phyloP scores from a whole-genome alignment of 2,888 invertebrate species.

The Flabesymbios commensalis region DNA sequence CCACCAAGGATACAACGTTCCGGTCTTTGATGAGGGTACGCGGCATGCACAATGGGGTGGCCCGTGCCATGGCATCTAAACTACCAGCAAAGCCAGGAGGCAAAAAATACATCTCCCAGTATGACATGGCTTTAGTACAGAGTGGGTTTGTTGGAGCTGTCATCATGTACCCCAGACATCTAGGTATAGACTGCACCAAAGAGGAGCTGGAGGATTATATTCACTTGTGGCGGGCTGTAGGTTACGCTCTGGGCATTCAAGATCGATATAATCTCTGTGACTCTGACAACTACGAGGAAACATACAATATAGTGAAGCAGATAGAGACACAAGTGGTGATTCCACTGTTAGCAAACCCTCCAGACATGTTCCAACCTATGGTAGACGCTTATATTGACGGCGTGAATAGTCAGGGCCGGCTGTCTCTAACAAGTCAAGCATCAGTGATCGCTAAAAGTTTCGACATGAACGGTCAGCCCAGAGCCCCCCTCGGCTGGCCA shows the following conservation, averaged over 20 bases:
- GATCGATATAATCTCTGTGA: slow-evolving; percentile 64
- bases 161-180: slow-evolving; percentile 67
- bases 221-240: slow-evolving; percentile 84
- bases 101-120: slow-evolving; percentile 76
- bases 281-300: slow-evolving; percentile 34
- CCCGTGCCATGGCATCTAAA: slow-evolving; percentile 52
- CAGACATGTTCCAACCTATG: slow-evolving; percentile 44
- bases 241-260: slow-evolving; percentile 79
- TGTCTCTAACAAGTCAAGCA: slow-evolving; percentile 31
- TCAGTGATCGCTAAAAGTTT: slow-evolving; percentile 32
- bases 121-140: slow-evolving; percentile 83
- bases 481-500: too few species aligned
- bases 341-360: slow-evolving; percentile 41
- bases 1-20: slow-evolving; percentile 54
- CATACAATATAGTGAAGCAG: slow-evolving; percentile 41
- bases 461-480: slow-evolving; percentile 22
- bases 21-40: slow-evolving; percentile 63
- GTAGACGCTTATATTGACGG: slow-evolving; percentile 46
- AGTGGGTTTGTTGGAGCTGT: slow-evolving; percentile 84
- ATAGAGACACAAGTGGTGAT: slow-evolving; percentile 43
- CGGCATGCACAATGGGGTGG: slow-evolving; percentile 65
- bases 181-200: slow-evolving; percentile 70
- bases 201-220: slow-evolving; percentile 76
- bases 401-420: slow-evolving; percentile 21
- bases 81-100: slow-evolving; percentile 36